A percentile compares a stretch with the other conserved stretches of the same genome.
Evolutionary conservation across 2,113 vertebrate species (phyloP).

Genomic region (Alectura lathami): DNA sequence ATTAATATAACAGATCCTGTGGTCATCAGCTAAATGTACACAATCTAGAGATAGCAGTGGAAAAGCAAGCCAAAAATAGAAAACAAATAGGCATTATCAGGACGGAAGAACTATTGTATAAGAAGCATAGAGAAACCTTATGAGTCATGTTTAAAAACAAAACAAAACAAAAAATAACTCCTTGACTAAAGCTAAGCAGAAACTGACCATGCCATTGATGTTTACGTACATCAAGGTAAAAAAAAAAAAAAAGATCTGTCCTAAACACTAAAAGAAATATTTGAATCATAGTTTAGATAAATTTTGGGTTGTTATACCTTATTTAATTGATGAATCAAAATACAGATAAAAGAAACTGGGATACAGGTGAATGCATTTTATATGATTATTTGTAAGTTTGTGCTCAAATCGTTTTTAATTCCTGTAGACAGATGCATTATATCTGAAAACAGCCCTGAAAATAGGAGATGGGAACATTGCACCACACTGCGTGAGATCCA

Average conservation of each 20-base stretch:
- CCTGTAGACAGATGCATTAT: not conserved
- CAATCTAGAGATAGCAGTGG: not conserved
- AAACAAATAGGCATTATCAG: not conserved
- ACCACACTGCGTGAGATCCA: not conserved
- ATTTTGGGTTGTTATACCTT: not conserved
- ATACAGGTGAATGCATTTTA: not conserved
- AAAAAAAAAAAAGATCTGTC: not conserved
- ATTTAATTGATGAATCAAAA: not conserved
- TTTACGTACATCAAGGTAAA: not conserved
- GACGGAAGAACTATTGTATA: constrained; percentile 12
- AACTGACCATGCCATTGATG: not conserved
- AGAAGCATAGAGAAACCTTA: not conserved
- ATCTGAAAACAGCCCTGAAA: not conserved
- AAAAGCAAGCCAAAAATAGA: constrained; percentile 31
- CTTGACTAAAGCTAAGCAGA: not conserved
- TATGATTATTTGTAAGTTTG: not conserved
- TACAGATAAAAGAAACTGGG: not conserved
- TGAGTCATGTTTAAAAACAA: not conserved
- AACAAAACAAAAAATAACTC: not conserved
- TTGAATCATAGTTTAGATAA: not conserved
- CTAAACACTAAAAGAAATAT: not conserved
- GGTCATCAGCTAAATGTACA: not conserved
- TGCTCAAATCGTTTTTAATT: not conserved
- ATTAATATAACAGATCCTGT: not conserved
- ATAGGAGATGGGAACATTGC: not conserved